Evolutionary conservation across 2,113 vertebrate species (phyloP), one percentile per base, ranked within the genome.

Genomic region (Poeciliopsis turrubarensis): DNA sequence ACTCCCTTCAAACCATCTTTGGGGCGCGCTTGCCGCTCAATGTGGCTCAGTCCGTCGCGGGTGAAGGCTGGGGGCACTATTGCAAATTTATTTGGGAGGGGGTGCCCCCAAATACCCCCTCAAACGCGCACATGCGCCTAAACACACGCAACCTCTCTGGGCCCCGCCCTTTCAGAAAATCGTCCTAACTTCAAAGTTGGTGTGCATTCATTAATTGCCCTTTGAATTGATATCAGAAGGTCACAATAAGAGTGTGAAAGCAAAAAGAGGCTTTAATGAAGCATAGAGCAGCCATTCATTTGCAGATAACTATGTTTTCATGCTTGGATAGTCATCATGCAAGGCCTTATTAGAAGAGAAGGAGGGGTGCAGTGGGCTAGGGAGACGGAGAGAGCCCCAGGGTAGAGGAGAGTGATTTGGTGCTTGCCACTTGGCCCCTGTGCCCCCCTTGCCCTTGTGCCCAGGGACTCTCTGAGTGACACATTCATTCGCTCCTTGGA

Each of bases 181-280:
- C 86, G 82, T 94, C 93, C 94, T 92, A 91, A 98, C 98, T 98
- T 99, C 97, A 99, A 99, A 98, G 97, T 98, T 96, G 95, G 94
- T 92, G 95, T 96, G 97, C 97, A 98, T 99, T 99, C 97, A 98
- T 98, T 99, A 98, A 99, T 99, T 99, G 96, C 95, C 96, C 96
- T 98, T 99, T 98, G 97, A 99, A 98, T 98, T 97, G 97, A 98
- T 99, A 99, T 98, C 97, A 97, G 97, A 97, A 96, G 96, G 97
- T 97, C 96, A 98, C 97, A 98, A 98, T 99, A 96, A 95, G 96
- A 96, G 96, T 96, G 97, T 96, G 96, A 97, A 95, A 95, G 96
- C 95, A 96, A 95, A 97, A 97, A 97, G 96, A 95, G 93, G 96
- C 96, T 97, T 97, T 99, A 99, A 97, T 98, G 97, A 98, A 97